phyloP scores from a whole-genome alignment of 2,113 vertebrate species.

The Megalops atlanticus region DNA sequence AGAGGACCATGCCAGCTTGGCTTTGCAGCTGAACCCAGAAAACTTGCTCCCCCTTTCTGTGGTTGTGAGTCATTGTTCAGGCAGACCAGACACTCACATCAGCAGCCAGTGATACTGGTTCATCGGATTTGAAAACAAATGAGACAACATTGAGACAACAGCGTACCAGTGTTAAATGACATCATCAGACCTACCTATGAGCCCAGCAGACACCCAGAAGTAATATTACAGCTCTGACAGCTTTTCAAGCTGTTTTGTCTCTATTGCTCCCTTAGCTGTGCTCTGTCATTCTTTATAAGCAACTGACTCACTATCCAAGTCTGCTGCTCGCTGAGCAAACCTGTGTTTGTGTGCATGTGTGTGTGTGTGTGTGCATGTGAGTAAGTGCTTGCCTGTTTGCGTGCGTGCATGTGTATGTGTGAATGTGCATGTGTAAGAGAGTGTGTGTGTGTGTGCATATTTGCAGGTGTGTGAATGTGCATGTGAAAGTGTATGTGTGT shows the following conservation, averaged over 20 bases:
- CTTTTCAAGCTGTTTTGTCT: not conserved
- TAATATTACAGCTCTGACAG: not conserved
- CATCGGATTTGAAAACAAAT: not conserved
- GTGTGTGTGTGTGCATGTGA: conserved; percentile 1
- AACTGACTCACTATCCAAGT: too few species aligned
- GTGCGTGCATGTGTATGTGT: too few species aligned
- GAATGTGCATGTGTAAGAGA: conserved; percentile 28
- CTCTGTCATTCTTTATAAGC: not conserved
- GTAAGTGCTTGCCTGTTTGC: too few species aligned
- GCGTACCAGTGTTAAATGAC: not conserved
- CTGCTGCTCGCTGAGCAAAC: too few species aligned
- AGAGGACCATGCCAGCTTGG: not conserved
- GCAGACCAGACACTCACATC: not conserved
- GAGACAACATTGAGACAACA: not conserved
- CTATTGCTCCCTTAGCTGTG: not conserved
- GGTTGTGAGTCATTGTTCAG: not conserved
- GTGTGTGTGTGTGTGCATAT: conserved; percentile 29
- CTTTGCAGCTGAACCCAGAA: not conserved
- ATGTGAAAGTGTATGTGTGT: too few species aligned
- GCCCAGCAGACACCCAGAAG: not conserved
- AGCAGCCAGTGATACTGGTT: not conserved
- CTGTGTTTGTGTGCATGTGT: conserved; percentile 38
- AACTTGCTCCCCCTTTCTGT: not conserved
- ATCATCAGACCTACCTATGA: not conserved
- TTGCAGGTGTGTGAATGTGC: too few species aligned